Conservation (phyloP, 2,113 vertebrate species). For the Lethenteron camtschaticum region DNA sequence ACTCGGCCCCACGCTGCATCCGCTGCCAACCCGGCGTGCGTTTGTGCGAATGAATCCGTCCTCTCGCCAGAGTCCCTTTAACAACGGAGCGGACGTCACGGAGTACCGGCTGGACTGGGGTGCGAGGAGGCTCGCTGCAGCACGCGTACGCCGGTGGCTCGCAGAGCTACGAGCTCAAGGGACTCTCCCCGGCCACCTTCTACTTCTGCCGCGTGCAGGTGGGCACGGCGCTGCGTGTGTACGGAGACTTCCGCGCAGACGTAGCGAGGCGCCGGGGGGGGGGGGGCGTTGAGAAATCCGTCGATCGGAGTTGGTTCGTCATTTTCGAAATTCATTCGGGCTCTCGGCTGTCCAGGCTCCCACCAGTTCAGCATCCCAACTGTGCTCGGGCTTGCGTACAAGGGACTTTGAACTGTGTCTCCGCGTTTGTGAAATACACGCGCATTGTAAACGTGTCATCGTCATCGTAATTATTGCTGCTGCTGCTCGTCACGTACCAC, state of each 20-base stretch:
- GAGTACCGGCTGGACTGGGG: conserved; percentile 80
- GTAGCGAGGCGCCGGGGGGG: background rate
- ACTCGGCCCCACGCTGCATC: too few species aligned
- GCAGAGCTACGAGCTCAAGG: conserved; percentile 56
- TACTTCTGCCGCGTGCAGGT: conserved; percentile 88
- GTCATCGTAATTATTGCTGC: background rate
- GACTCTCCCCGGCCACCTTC: conserved; percentile 58
- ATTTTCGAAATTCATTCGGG: too few species aligned
- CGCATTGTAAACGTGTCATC: background rate
- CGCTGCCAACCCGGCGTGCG: background rate
- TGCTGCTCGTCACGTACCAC: background rate
- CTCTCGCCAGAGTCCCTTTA: conserved; percentile 21
- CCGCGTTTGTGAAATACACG: background rate
- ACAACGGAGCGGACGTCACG: conserved; percentile 52
- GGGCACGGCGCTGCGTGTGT: conserved; percentile 11
- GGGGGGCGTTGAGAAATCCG: too few species aligned
- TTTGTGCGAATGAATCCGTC: conserved; percentile 1
- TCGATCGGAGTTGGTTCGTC: too few species aligned
- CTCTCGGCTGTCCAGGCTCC: too few species aligned
- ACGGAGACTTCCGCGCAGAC: background rate
- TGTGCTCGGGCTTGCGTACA: too few species aligned
- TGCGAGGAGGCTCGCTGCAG: conserved; percentile 69
- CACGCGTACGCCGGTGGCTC: conserved; percentile 49
- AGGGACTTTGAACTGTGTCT: too few species aligned
- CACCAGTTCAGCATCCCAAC: too few species aligned